Evolutionary conservation across 2,113 vertebrate species (phyloP).

Genomic region (Sitta europaea): DNA sequence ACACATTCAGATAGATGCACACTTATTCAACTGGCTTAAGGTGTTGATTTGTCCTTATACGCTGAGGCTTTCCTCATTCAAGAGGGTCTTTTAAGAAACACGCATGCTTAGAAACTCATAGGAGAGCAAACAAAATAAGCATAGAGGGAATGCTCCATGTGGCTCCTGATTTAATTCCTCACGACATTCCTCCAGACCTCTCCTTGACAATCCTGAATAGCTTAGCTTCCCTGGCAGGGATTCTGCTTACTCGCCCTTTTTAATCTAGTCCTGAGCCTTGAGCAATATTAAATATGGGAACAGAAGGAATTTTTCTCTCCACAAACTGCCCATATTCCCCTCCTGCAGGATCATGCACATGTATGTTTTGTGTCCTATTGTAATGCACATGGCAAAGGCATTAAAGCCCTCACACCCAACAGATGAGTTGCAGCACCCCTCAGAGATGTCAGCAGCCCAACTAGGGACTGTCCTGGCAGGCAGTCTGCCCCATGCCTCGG

Average conservation of each 20-base stretch:
- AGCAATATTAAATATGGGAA: background rate
- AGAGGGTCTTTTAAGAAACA: background rate
- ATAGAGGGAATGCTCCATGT: background rate
- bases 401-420: background rate
- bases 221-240: background rate
- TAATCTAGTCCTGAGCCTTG: background rate
- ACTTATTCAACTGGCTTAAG: background rate
- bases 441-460: background rate
- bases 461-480: background rate
- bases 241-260: slow-evolving; percentile 9
- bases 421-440: background rate
- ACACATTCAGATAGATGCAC: background rate
- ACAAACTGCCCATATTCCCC: background rate
- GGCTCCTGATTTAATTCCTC: background rate
- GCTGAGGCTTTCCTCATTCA: background rate
- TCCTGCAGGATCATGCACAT: background rate
- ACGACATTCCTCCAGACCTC: background rate
- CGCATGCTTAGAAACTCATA: background rate
- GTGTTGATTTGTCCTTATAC: background rate
- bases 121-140: background rate
- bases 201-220: background rate
- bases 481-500: background rate
- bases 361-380: background rate
- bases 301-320: background rate
- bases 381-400: background rate